Percentiles rank a stretch among this genome's conserved stretches.
phyloP scores from a whole-genome alignment of 2,797 vertebrate species.

The Mus spretus region DNA sequence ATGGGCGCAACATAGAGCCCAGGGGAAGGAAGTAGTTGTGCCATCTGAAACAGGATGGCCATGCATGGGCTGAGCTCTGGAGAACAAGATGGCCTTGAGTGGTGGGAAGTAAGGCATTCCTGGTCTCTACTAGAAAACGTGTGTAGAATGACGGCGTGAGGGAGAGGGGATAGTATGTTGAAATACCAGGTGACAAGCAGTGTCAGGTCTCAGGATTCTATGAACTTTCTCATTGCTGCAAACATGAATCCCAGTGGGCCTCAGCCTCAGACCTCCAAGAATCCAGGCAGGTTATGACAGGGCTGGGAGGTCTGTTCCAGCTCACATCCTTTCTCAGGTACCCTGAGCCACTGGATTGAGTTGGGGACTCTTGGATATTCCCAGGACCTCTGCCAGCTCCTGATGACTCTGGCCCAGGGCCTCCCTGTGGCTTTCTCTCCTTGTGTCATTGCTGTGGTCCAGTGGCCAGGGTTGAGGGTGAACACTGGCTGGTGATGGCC shows the following conservation, averaged over 20 bases:
- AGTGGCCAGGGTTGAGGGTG: background rate
- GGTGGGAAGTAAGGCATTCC: background rate
- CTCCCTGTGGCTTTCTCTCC: background rate
- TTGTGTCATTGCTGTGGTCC: background rate
- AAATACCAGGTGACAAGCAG: background rate
- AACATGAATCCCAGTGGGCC: background rate
- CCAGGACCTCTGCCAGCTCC: background rate
- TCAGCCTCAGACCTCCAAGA: background rate
- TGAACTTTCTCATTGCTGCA: background rate
- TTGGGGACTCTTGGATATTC: background rate
- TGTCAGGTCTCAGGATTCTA: background rate
- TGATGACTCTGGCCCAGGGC: background rate
- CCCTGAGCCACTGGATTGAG: rapidly evolving
- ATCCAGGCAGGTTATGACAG: background rate
- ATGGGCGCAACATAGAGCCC: background rate
- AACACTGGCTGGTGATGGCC: no score
- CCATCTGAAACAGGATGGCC: background rate
- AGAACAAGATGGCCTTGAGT: no score
- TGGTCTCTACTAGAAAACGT: background rate
- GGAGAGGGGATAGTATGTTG: background rate
- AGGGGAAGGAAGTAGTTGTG: background rate
- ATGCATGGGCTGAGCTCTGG: background rate
- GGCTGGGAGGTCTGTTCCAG: no score
- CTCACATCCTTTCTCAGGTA: background rate
- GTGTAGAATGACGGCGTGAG: background rate